These are phyloP conservation scores for Ceratitis capitata DNA, from an alignment of 1,140 invertebrate genomes.

Conservation along the genomic window DNA sequence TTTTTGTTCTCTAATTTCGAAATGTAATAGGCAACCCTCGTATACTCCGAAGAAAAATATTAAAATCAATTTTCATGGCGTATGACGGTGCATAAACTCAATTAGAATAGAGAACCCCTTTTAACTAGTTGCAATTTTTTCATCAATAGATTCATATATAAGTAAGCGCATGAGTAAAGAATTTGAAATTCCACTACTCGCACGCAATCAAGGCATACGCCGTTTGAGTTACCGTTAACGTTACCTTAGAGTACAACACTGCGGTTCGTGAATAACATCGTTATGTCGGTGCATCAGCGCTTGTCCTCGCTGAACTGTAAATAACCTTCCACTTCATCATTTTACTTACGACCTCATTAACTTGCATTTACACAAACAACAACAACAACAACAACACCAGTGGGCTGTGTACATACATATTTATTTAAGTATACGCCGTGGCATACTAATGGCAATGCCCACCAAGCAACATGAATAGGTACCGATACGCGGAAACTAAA, in stretches of 20 bases:
- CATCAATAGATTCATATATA: too few species aligned
- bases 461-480: background rate
- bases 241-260: background rate
- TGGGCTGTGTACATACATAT: too few species aligned
- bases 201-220: background rate
- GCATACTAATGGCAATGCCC: background rate
- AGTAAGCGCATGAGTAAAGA: background rate
- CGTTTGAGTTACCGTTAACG: too few species aligned
- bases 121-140: too few species aligned
- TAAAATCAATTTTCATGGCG: too few species aligned
- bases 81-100: too few species aligned
- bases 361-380: slow-evolving; percentile 23
- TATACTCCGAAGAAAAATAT: too few species aligned
- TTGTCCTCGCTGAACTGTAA: slow-evolving; percentile 36
- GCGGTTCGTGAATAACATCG: background rate
- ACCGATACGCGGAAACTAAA: background rate
- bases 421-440: background rate
- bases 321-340: slow-evolving; percentile 42
- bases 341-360: slow-evolving; percentile 40
- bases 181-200: background rate
- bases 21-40: too few species aligned
- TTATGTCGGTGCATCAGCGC: background rate
- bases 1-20: too few species aligned
- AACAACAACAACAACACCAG: background rate
- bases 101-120: too few species aligned